Conservation (phyloP, 2,797 vertebrate species). For the Enteromius mattozi region DNA sequence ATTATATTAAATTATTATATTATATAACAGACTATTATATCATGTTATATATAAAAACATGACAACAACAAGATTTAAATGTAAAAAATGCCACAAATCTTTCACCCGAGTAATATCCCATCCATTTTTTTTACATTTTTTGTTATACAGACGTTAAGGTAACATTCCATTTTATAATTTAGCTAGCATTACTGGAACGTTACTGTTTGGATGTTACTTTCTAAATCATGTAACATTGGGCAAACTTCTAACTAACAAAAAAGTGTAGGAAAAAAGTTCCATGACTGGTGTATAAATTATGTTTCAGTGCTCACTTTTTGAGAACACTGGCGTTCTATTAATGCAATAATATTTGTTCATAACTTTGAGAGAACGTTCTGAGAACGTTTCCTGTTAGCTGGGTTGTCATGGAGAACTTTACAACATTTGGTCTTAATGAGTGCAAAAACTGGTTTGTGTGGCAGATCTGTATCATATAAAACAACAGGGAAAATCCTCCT, state of each 20-base stretch:
- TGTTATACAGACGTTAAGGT: neutral
- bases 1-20: neutral
- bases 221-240: neutral
- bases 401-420: neutral
- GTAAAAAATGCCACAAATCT: too few relatives aligned
- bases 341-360: neutral
- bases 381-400: neutral
- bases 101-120: neutral
- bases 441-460: neutral
- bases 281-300: neutral
- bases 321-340: neutral
- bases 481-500: neutral
- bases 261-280: neutral
- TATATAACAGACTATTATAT: too few relatives aligned
- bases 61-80: too few relatives aligned
- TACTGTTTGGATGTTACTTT: neutral
- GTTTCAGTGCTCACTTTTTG: neutral
- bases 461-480: neutral
- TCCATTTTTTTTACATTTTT: too few relatives aligned
- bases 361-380: neutral
- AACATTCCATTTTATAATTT: neutral
- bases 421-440: neutral
- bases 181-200: neutral
- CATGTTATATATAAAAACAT: too few relatives aligned
- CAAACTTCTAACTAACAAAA: neutral